Base-by-base conservation (phyloP, 2,113 vertebrate genomes). In the Thinocorus orbignyianus region DNA sequence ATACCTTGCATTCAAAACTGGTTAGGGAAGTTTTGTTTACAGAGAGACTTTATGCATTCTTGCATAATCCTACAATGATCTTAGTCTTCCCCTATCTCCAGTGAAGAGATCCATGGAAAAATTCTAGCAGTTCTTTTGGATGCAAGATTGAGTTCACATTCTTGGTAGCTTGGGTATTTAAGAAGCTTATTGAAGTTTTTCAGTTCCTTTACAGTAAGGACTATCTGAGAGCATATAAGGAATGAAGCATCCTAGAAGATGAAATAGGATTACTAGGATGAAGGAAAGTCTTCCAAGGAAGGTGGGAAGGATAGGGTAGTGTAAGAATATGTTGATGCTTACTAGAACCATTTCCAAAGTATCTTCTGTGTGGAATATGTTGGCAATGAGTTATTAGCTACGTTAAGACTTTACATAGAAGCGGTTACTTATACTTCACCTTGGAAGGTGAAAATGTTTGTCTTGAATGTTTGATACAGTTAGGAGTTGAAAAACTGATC, bases 1-100 rank as follows among this genome's bases (percentile, higher is more conserved):
- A 1, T 46, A 95, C 60, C 73, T 97, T 92, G 77, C 54, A 35
- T 92, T 88, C 57, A 69, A 3, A 95, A 92, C 88, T 95, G 81
- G 92, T 93, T 91, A 35, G 61, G 44, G 88, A 86, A 72, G 86
- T 91, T 92, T 48, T 91, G 61, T 96, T 95, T 91, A 61, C 68
- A 13, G 44, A 35, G 60, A 78, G 52, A 72, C 72, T 92, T 93
- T 96, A 88, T 80, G 57, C 13, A 23, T 92, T 94, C 70, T 93
- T 91, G 68, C 46, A 33, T 82, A 93, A 89, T 84, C 28, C 65
- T 73, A 37, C 73, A 80, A 84, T 73, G 92, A 62, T 23, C 7
- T 92, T 88, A 81, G 35, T 86, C 46, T 91, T 86, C 35, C 6
- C 9, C 24, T 86, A 7, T 80, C 71, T 79, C 37, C 28, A 51